Percentiles rank a stretch among this genome's conserved stretches.
Evolutionary conservation across 1,140 invertebrate genomes (phyloP).

Genomic region (Conus betulinus): DNA sequence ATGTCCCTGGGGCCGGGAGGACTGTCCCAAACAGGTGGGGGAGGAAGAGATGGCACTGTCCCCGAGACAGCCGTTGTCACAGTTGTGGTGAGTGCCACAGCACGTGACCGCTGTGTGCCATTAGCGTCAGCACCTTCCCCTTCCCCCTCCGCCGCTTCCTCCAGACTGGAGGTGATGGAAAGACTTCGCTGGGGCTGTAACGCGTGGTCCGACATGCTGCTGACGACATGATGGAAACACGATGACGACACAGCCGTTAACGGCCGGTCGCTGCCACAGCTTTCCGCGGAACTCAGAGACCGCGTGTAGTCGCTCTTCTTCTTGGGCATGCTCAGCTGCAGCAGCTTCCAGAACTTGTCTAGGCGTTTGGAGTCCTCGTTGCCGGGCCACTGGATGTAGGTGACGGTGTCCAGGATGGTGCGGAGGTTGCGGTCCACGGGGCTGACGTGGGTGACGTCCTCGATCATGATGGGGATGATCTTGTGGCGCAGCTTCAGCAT

Average conservation of each 20-base stretch:
- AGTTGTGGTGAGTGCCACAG: not conserved
- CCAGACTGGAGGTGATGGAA: not conserved
- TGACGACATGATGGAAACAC: constrained; percentile 22
- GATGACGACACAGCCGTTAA: constrained; percentile 34
- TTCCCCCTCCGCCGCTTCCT: not conserved
- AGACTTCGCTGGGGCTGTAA: constrained; percentile 25
- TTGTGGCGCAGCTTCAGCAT: constrained; percentile 71
- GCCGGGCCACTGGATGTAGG: constrained; percentile 68
- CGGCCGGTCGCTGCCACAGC: constrained; percentile 40
- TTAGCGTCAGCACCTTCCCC: not conserved
- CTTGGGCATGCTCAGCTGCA: constrained; percentile 67
- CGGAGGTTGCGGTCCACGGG: constrained; percentile 62
- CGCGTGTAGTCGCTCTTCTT: constrained; percentile 44
- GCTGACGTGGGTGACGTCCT: constrained; percentile 56
- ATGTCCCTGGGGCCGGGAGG: not conserved
- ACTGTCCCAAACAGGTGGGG: not conserved
- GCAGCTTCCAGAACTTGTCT: constrained; percentile 65
- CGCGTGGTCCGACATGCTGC: constrained; percentile 33
- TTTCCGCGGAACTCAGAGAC: constrained; percentile 27
- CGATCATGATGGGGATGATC: constrained; percentile 69
- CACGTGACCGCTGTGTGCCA: not conserved
- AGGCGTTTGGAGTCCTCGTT: constrained; percentile 54
- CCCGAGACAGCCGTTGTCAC: not conserved
- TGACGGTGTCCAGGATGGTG: constrained; percentile 66
- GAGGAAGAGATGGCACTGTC: not conserved